A percentile compares a stretch with the other conserved stretches of the same genome.
These are phyloP conservation scores for Cricetomys ansorgei DNA, from an alignment of 2,113 vertebrate species.

Conservation along the genomic window DNA sequence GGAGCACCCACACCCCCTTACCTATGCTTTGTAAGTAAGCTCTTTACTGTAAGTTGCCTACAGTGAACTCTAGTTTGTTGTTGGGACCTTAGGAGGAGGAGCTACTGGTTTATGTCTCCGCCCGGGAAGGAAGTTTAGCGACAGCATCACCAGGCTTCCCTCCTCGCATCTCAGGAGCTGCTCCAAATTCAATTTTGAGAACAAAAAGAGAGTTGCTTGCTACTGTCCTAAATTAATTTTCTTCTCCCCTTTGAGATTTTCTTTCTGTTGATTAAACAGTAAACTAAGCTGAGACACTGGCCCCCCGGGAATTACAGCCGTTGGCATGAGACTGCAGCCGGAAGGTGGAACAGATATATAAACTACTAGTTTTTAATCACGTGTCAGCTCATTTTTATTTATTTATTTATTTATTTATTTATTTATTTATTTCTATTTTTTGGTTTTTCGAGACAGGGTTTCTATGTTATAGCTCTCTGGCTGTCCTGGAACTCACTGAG, in stretches of 20 bases:
- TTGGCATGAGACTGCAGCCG: slow-evolving; percentile 71
- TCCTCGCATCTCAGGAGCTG: slow-evolving; percentile 69
- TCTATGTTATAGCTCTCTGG: no score
- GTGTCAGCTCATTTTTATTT: not conserved
- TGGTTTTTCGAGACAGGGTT: no score
- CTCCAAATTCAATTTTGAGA: slow-evolving; percentile 70
- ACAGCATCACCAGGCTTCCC: slow-evolving; percentile 35
- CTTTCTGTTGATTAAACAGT: slow-evolving; percentile 64
- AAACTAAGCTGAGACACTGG: slow-evolving; percentile 72
- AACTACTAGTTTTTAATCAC: no score
- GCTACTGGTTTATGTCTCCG: not conserved
- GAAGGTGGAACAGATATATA: not conserved
- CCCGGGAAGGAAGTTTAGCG: not conserved
- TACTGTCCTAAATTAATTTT: slow-evolving; percentile 35
- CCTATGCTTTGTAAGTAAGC: not conserved
- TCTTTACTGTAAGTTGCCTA: no score
- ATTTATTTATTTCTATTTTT: no score
- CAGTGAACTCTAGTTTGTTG: not conserved
- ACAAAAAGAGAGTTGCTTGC: slow-evolving; percentile 48
- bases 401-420: no score
- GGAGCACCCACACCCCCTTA: not conserved
- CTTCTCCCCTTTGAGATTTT: slow-evolving; percentile 53
- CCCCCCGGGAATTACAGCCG: slow-evolving; percentile 68
- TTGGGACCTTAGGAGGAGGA: not conserved
- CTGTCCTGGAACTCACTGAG: no score